Evolutionary conservation across 2,113 vertebrate species (phyloP), one percentile per base, ranked within the genome.

Genomic region (Otus sunia): DNA sequence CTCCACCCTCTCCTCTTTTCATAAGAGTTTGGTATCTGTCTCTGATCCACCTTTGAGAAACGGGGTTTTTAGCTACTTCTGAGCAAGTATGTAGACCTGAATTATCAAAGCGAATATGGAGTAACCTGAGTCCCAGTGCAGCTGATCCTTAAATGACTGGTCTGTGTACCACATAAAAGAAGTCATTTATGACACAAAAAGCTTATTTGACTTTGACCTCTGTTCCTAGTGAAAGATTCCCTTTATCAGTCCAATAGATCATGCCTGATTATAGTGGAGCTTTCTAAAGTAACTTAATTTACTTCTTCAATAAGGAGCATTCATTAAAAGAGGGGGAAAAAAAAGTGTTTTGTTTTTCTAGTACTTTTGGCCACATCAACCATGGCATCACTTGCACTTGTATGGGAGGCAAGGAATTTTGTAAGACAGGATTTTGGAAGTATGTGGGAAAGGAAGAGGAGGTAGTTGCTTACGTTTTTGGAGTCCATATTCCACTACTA

Each of bases 121-220:
- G 73, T 95, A 86, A 78, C 89, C 79, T 91, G 87, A 95, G 32
- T 93, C 87, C 43, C 36, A 45, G 62, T 90, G 72, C 71, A 74
- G 37, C 39, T 96, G 81, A 92, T 78, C 82, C 67, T 96, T 93
- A 88, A 94, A 95, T 88, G 64, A 55, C 83, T 20, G 5, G 80
- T 96, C 76, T 97, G 88, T 92, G 47, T 88, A 79, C 56, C 49
- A 69, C 69, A 87, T 89, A 94, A 97, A 97, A 90, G 83, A 94
- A 97, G 91, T 77, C 32, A 92, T 97, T 97, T 97, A 85, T 56
- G 78, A 88, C 89, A 81, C n/a, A 81, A 60, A 90, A 96, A 74
- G 50, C 52, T 79, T 92, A 59, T 78, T 82, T 92, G 67, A 88
- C 47, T 94, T 96, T 76, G 76, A 92, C 59, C 45, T 87, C 53